phyloP scores from a whole-genome alignment of 1,140 invertebrate species.

The Ostrea denselamellosa region DNA sequence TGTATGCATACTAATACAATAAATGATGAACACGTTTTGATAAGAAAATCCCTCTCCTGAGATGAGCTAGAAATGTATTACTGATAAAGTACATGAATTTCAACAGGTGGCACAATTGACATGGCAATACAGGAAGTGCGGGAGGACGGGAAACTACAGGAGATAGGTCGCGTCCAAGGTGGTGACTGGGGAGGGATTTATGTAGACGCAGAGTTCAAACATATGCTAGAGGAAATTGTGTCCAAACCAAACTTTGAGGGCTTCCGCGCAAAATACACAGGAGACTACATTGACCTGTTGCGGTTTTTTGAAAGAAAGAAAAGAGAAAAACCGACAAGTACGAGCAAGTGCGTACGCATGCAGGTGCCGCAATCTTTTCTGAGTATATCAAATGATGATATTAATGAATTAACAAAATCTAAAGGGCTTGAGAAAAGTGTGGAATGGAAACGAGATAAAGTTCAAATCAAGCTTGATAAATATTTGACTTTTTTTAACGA shows the following conservation, averaged over 20 bases:
- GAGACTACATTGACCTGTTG: slow-evolving; percentile 50
- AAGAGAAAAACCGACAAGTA: slow-evolving; percentile 20
- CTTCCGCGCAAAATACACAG: slow-evolving; percentile 44
- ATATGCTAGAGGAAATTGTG: slow-evolving; percentile 45
- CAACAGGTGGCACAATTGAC: slow-evolving; percentile 60
- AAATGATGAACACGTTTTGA: no score
- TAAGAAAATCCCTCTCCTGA: no score
- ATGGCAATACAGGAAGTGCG: slow-evolving; percentile 54
- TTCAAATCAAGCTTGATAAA: slow-evolving; percentile 47
- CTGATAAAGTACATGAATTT: neutral
- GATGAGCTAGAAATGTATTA: no score
- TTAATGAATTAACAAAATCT: neutral
- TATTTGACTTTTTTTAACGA: slow-evolving; percentile 49
- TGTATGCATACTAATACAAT: no score
- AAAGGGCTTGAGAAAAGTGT: neutral
- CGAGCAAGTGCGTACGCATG: neutral
- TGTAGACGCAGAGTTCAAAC: slow-evolving; percentile 51
- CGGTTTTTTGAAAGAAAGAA: slow-evolving; percentile 58
- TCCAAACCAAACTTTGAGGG: slow-evolving; percentile 35
- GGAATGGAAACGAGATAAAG: slow-evolving; percentile 48
- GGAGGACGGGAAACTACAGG: slow-evolving; percentile 37
- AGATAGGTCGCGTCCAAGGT: slow-evolving; percentile 49
- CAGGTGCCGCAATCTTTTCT: neutral
- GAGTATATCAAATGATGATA: neutral
- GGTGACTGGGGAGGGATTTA: slow-evolving; percentile 57